These are phyloP conservation scores for Hafferia zeledoni DNA, from an alignment of 2,797 vertebrate genomes.

Conservation along the genomic window DNA sequence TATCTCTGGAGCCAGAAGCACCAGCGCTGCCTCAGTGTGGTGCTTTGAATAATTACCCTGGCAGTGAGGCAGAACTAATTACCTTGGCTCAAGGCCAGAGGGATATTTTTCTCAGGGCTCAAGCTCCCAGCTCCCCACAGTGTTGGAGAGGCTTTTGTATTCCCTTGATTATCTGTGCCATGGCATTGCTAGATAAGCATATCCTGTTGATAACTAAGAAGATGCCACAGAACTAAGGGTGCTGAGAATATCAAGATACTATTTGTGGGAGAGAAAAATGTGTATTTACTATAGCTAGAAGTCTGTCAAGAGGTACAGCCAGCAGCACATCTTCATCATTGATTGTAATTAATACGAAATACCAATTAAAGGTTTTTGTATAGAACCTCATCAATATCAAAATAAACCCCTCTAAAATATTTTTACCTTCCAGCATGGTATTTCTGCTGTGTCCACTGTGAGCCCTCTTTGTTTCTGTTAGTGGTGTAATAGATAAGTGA, in stretches of 20 bases:
- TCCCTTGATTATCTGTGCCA: background rate
- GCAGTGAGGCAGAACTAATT: background rate
- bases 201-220: background rate
- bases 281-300: background rate
- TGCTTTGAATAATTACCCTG: background rate
- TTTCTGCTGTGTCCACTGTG: background rate
- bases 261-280: background rate
- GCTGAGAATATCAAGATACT: background rate
- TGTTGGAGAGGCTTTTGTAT: background rate
- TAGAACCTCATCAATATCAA: background rate
- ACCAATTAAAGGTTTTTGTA: background rate
- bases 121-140: background rate
- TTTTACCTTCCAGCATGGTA: background rate
- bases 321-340: background rate
- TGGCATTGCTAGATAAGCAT: background rate
- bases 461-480: background rate
- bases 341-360: background rate
- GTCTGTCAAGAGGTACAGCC: background rate
- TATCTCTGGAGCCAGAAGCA: background rate
- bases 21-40: background rate
- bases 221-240: background rate
- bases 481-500: too few species aligned
- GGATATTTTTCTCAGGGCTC: background rate
- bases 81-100: background rate
- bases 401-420: background rate